A percentile compares a stretch with the other conserved stretches of the same genome.
These are phyloP conservation scores for Sinonovacula constricta DNA, from an alignment of 1,140 invertebrate species.

Conservation along the genomic window DNA sequence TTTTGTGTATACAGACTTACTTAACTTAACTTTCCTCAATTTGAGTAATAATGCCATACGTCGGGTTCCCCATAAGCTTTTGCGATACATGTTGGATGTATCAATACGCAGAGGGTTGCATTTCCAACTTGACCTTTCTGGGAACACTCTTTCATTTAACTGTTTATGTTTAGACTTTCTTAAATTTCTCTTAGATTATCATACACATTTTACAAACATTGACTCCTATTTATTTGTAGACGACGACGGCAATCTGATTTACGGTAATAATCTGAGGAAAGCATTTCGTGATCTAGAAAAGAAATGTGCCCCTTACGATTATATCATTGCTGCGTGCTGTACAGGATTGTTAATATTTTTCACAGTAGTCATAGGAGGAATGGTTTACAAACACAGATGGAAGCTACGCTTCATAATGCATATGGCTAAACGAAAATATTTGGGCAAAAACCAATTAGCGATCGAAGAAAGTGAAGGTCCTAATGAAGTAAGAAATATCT, in stretches of 20 bases:
- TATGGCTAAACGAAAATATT: constrained; percentile 23
- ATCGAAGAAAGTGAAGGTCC: too few relatives aligned
- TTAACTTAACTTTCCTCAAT: too few relatives aligned
- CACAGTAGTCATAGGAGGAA: not conserved
- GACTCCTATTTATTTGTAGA: not conserved
- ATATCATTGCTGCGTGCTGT: not conserved
- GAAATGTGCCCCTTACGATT: not conserved
- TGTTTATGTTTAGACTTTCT: constrained; percentile 7
- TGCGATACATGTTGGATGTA: too few relatives aligned
- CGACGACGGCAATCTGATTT: not conserved
- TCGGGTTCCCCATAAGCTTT: too few relatives aligned
- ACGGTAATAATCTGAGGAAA: not conserved
- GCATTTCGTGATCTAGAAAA: not conserved
- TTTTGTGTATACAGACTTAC: too few relatives aligned
- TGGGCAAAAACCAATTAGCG: constrained; percentile 7
- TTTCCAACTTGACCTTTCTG: constrained; percentile 21
- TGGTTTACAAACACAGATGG: constrained; percentile 26
- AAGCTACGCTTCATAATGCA: constrained; percentile 30
- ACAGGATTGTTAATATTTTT: not conserved
- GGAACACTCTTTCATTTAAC: not conserved
- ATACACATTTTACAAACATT: not conserved
- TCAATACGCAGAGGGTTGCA: too few relatives aligned
- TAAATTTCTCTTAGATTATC: not conserved
- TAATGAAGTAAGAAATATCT: too few relatives aligned
- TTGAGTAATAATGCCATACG: too few relatives aligned